Percentiles rank a stretch among this genome's conserved stretches.
These are phyloP conservation scores for Drosophila neotestacea DNA, from an alignment of 2,888 invertebrate genomes.

Conservation along the genomic window DNA sequence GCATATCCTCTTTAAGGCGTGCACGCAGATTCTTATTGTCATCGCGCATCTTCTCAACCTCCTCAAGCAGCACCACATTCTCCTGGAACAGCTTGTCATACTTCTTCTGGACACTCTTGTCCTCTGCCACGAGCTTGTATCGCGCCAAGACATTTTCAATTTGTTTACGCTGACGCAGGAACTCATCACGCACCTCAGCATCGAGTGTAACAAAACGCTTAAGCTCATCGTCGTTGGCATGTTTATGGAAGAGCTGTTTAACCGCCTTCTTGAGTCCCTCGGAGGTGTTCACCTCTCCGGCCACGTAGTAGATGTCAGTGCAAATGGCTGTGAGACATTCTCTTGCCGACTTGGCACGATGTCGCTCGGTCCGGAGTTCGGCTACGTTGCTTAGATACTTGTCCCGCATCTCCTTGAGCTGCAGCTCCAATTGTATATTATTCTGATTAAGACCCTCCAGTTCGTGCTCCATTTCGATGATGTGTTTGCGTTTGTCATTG, in stretches of 20 bases:
- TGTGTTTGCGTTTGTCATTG: constrained; percentile 92
- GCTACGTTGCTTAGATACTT: constrained; percentile 90
- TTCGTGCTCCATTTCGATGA: constrained; percentile 93
- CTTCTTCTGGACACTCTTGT: constrained; percentile 67
- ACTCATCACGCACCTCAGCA: constrained; percentile 90
- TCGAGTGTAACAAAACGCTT: constrained; percentile 89
- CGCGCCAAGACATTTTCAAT: constrained; percentile 87
- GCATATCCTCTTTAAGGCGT: constrained; percentile 56
- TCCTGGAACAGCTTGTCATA: constrained; percentile 89
- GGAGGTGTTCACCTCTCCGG: constrained; percentile 92
- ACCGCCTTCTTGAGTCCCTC: constrained; percentile 81
- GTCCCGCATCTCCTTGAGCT: constrained; percentile 91
- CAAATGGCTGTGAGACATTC: constrained; percentile 90
- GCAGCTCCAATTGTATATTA: constrained; percentile 89
- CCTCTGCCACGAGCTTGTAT: constrained; percentile 67
- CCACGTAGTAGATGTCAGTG: constrained; percentile 92
- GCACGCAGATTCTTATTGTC: constrained; percentile 64
- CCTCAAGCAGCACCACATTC: constrained; percentile 91
- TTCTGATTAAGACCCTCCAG: constrained; percentile 91
- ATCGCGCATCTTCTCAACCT: constrained; percentile 90
- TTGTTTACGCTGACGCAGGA: constrained; percentile 92
- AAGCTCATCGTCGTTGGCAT: constrained; percentile 90
- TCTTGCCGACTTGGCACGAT: constrained; percentile 87
- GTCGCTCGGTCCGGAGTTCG: constrained; percentile 89
- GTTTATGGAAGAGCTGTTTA: constrained; percentile 86